Conservation (phyloP, 2,113 vertebrate genomes). For the Acanthochromis polyacanthus region DNA sequence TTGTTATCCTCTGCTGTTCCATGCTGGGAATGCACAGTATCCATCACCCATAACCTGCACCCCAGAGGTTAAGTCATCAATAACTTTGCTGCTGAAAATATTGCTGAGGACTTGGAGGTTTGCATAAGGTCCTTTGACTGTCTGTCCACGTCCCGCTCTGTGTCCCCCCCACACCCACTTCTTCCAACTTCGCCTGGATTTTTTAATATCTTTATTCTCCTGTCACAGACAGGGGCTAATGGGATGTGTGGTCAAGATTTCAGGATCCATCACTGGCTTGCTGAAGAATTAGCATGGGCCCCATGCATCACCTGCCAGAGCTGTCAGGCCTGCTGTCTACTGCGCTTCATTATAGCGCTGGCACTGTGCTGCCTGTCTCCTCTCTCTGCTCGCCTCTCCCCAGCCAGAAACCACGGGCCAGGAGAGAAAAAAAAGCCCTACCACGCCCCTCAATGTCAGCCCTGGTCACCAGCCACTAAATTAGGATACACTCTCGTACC, state of each 20-base stretch:
- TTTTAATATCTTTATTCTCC: slow-evolving; percentile 91
- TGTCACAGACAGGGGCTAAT: slow-evolving; percentile 99
- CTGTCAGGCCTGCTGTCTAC: slow-evolving; percentile 91
- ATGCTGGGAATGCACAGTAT: slow-evolving; percentile 78
- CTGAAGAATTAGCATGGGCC: slow-evolving; percentile 95
- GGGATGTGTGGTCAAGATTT: slow-evolving; percentile 99
- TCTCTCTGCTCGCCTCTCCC: slow-evolving; percentile 73
- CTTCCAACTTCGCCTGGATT: slow-evolving; percentile 78
- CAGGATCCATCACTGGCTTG: slow-evolving; percentile 96
- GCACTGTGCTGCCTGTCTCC: slow-evolving; percentile 78
- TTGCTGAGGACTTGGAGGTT: slow-evolving; percentile 84
- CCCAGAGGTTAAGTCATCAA: slow-evolving; percentile 88
- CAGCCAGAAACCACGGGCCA: slow-evolving; percentile 77
- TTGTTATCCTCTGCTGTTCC: slow-evolving; percentile 86
- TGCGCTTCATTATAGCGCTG: slow-evolving; percentile 91
- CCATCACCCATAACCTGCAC: slow-evolving; percentile 85
- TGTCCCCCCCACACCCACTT: slow-evolving; percentile 77
- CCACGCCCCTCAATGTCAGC: slow-evolving; percentile 90
- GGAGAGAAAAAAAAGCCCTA: slow-evolving; percentile 74
- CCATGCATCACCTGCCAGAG: slow-evolving; percentile 96
- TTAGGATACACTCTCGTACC: slow-evolving; percentile 80
- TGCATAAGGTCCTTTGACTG: slow-evolving; percentile 83
- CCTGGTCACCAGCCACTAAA: slow-evolving; percentile 80
- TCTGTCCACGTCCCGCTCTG: slow-evolving; percentile 83
- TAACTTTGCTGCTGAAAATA: slow-evolving; percentile 83